Conservation (phyloP, 2,888 invertebrate species). For the Macaria liturata region DNA sequence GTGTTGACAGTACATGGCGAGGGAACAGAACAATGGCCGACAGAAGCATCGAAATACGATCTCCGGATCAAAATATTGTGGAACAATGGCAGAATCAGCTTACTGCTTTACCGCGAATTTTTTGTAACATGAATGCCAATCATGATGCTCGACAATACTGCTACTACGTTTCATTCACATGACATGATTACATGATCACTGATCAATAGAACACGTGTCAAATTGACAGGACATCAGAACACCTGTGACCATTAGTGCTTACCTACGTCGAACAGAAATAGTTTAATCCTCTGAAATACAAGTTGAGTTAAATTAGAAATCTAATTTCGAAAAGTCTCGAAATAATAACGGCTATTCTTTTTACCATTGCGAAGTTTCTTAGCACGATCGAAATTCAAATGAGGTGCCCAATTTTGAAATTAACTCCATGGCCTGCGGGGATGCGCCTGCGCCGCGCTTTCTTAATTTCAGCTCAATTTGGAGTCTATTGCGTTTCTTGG, state of each 20-base stretch:
- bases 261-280: no score
- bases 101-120: slow-evolving; percentile 41
- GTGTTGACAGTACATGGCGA: slow-evolving; percentile 45
- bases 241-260: no score
- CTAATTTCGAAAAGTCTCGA: slow-evolving; percentile 5
- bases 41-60: slow-evolving; percentile 54
- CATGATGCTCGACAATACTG: neutral
- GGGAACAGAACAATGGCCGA: slow-evolving; percentile 17
- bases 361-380: slow-evolving; percentile 19
- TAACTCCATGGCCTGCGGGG: slow-evolving; percentile 18
- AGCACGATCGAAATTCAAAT: slow-evolving; percentile 23
- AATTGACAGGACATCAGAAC: no score
- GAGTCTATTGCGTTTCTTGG: slow-evolving; percentile 18
- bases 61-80: slow-evolving; percentile 49
- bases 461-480: slow-evolving; percentile 23
- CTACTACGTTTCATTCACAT: neutral
- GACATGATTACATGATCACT: slow-evolving; percentile 5
- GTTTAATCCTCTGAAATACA: no score
- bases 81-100: slow-evolving; percentile 50
- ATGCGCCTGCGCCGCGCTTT: slow-evolving; percentile 20
- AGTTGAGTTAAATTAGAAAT: no score
- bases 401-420: slow-evolving; percentile 25
- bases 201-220: no score
- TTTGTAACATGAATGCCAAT: slow-evolving; percentile 5
- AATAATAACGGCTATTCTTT: slow-evolving; percentile 18